Conservation (phyloP, 53 echinoderm and acorn worm genomes). For the Luidia sarsii region DNA sequence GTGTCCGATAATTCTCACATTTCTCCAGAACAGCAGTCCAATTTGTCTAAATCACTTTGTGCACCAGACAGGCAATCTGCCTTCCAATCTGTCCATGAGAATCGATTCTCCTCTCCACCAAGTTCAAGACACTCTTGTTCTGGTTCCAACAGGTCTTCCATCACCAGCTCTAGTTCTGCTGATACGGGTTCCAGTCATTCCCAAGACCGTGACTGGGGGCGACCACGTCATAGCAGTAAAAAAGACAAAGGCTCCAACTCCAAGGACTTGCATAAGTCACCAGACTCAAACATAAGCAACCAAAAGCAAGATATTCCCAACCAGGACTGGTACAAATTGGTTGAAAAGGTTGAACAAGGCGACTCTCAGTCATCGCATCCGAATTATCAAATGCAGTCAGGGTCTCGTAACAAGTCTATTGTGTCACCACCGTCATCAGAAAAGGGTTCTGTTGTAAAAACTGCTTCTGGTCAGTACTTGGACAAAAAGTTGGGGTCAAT, state of each 20-base stretch:
- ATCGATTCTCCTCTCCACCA: slow-evolving; percentile 16
- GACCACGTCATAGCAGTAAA: slow-evolving; percentile 29
- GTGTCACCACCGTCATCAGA: slow-evolving; percentile 8
- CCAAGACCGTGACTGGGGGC: slow-evolving; percentile 40
- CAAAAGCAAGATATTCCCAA: slow-evolving; percentile 9
- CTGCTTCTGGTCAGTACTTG: background rate
- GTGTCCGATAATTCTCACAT: background rate
- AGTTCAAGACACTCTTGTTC: slow-evolving; percentile 56
- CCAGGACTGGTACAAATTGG: slow-evolving; percentile 47
- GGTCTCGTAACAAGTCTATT: too few species aligned
- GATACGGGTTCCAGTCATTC: slow-evolving; percentile 62
- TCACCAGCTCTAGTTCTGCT: slow-evolving; percentile 60
- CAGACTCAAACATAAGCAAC: background rate
- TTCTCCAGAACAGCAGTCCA: slow-evolving; percentile 10
- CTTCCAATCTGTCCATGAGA: slow-evolving; percentile 20
- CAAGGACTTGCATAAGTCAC: background rate
- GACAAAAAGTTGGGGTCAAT: slow-evolving; percentile 4
- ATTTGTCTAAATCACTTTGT: slow-evolving; percentile 9
- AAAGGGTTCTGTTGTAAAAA: background rate
- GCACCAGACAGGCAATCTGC: slow-evolving; percentile 32
- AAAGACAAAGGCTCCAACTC: slow-evolving; percentile 5
- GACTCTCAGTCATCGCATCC: background rate
- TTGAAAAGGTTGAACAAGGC: slow-evolving; percentile 16
- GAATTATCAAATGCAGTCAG: background rate
- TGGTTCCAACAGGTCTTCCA: slow-evolving; percentile 77